Evolutionary conservation across 2,113 vertebrate genomes (phyloP).

Genomic region (Ursus arctos): DNA sequence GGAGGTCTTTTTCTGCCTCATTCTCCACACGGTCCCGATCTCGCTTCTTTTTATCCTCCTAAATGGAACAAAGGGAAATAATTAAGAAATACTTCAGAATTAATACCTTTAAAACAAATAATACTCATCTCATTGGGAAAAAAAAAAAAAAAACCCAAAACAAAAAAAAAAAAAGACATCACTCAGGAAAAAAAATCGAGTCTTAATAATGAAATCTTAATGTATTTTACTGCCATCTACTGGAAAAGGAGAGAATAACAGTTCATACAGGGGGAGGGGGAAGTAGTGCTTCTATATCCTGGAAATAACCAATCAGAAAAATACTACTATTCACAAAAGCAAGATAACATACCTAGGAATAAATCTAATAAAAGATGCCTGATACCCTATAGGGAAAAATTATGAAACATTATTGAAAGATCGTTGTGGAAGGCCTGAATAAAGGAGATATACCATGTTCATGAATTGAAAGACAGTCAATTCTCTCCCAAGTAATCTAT

Average conservation of each 20-base stretch:
- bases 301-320: constrained; percentile 48
- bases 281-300: neutral
- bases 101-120: constrained; percentile 3
- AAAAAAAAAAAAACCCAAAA: neutral
- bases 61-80: constrained; percentile 42
- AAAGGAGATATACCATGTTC: constrained; percentile 56
- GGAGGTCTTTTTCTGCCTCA: constrained; percentile 92
- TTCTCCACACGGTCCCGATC: constrained; percentile 91
- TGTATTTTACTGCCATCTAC: constrained; percentile 85
- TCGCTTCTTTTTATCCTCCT: constrained; percentile 96
- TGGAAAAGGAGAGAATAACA: constrained; percentile 76
- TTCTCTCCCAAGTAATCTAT: neutral
- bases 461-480: neutral
- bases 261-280: neutral
- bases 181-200: neutral
- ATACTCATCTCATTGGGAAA: constrained; percentile 24
- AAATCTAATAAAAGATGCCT: constrained; percentile 11
- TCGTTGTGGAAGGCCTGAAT: neutral
- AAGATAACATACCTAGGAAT: neutral
- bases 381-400: neutral
- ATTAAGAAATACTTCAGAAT: neutral
- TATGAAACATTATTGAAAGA: neutral
- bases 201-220: constrained; percentile 56
- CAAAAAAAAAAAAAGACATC: neutral
- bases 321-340: neutral